phyloP scores from a whole-genome alignment of 1,140 invertebrate genomes.

The Pectinophora gossypiella region DNA sequence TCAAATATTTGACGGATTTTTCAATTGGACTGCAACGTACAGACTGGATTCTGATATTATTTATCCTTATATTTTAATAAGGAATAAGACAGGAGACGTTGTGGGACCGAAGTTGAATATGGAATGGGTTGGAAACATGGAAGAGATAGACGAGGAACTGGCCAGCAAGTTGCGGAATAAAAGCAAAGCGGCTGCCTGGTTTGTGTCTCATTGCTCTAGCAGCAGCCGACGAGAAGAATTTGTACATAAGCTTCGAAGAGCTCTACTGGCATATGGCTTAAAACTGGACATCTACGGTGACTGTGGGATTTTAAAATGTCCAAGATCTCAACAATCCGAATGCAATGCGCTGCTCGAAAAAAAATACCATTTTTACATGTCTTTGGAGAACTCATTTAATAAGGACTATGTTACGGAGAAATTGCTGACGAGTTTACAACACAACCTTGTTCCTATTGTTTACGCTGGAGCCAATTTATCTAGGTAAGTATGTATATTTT shows the following conservation, averaged over 20 bases:
- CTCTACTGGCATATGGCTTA: slow-evolving; percentile 57
- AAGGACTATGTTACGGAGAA: slow-evolving; percentile 82
- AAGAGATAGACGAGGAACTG: slow-evolving; percentile 23
- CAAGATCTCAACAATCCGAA: slow-evolving; percentile 25
- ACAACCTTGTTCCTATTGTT: slow-evolving; percentile 73
- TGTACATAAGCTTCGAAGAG: slow-evolving; percentile 75
- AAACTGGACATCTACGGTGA: slow-evolving; percentile 81
- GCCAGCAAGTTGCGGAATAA: slow-evolving; percentile 40
- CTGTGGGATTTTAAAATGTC: slow-evolving; percentile 74
- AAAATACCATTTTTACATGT: slow-evolving; percentile 81
- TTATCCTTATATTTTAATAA: slow-evolving; percentile 67
- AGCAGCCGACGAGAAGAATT: slow-evolving; percentile 76
- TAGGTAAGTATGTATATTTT: slow-evolving; percentile 25
- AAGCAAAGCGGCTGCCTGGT: slow-evolving; percentile 77
- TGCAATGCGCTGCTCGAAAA: slow-evolving; percentile 65
- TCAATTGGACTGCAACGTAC: slow-evolving; percentile 81
- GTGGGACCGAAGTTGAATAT: slow-evolving; percentile 54
- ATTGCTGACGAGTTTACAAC: slow-evolving; percentile 71
- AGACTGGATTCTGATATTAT: slow-evolving; percentile 74
- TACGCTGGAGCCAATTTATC: slow-evolving; percentile 66
- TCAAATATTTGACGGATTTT: slow-evolving; percentile 50
- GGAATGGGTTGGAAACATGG: slow-evolving; percentile 36
- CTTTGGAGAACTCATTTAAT: slow-evolving; percentile 81
- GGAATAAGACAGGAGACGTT: slow-evolving; percentile 37
- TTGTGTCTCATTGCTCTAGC: slow-evolving; percentile 81